Evolutionary conservation across 2,797 vertebrate genomes (phyloP), one percentile per base, ranked within the genome.

Genomic region (Arnoldichthys spilopterus): DNA sequence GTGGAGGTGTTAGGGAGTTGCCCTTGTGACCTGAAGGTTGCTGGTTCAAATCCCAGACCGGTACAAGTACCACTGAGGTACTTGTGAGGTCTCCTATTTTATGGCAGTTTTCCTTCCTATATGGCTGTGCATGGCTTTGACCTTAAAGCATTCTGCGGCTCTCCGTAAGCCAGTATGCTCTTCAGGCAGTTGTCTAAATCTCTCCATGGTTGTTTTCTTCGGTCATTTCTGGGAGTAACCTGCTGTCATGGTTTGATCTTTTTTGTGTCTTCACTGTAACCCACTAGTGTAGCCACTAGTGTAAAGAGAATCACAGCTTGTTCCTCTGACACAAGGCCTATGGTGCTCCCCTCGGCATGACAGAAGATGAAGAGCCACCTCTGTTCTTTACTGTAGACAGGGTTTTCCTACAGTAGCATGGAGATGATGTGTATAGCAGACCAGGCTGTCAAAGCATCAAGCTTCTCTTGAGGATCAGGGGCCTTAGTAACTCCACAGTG

Each of bases 351-450:
- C 49, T 5, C 70, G 58, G 61, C 22, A 30, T 43, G 76, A 37
- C 22, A 30, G 0, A 1, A 49, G 28, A 59, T 32, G 54, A 26
- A 67, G 8, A 56, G 20, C 22, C 26, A 47, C 40, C 22, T 51
- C 12, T 53, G 2, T 32, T 54, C 51, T 51, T 79, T 68, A 51
- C 51, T 59, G 53, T 51, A 34, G 59, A 51, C 77, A 61, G 53
- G 16, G 71, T 22, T 30, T 49, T 43, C 13, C 32, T 43, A 47
- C 47, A 63, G 56, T 28, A 62, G 32, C 28, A 32, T 78, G 49
- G 62, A 45, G 71, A 56, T 74, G 40, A 79, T 79, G n/a, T 16
- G 1, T 68, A 24, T 67, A 79, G 77, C 77, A 79, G 77, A 73
- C 37, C 28, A 18, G 8, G n/a, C 37, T 64, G 45, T 63, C 58